A percentile compares a stretch with the other conserved stretches of the same genome.
phyloP scores from a whole-genome alignment of 2,888 invertebrate species.

The Sarcophaga caerulescens region DNA sequence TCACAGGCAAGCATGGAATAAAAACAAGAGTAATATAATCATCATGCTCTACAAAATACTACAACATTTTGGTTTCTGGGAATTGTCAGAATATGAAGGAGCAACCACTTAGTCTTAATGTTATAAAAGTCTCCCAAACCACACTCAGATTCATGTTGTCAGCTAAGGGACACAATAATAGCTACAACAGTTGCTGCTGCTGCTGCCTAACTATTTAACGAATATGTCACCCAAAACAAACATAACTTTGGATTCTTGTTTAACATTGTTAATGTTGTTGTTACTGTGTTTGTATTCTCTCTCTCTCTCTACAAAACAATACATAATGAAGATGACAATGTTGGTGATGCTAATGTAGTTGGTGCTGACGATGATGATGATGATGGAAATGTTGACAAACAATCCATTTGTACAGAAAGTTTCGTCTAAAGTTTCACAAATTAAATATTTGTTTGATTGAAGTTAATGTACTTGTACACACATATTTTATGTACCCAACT shows the following conservation, averaged over 20 bases:
- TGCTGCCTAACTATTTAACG: constrained; percentile 45
- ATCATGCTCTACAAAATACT: too few relatives aligned
- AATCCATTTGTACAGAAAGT: constrained; percentile 26
- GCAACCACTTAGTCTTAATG: constrained; percentile 14
- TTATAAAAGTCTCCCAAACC: constrained; percentile 27
- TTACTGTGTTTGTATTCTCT: constrained; percentile 20
- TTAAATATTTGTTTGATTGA: constrained; percentile 64
- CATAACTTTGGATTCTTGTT: constrained; percentile 52
- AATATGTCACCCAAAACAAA: constrained; percentile 60
- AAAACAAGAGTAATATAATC: too few relatives aligned
- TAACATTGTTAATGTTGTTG: constrained; percentile 52
- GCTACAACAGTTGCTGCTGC: constrained; percentile 24
- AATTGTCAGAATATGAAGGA: too few relatives aligned
- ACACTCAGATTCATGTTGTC: neutral
- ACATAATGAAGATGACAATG: neutral
- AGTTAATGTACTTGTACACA: constrained; percentile 61
- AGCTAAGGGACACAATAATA: neutral
- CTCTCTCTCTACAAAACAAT: neutral
- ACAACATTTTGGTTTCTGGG: too few relatives aligned
- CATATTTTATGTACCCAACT: constrained; percentile 42
- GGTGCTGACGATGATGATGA: neutral
- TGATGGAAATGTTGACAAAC: constrained; percentile 37
- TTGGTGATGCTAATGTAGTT: constrained; percentile 6
- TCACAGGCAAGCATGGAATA: too few relatives aligned
- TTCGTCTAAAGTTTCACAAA: constrained; percentile 63